Conservation (phyloP, 2,888 invertebrate genomes). For the Meiosimyza decipiens region DNA sequence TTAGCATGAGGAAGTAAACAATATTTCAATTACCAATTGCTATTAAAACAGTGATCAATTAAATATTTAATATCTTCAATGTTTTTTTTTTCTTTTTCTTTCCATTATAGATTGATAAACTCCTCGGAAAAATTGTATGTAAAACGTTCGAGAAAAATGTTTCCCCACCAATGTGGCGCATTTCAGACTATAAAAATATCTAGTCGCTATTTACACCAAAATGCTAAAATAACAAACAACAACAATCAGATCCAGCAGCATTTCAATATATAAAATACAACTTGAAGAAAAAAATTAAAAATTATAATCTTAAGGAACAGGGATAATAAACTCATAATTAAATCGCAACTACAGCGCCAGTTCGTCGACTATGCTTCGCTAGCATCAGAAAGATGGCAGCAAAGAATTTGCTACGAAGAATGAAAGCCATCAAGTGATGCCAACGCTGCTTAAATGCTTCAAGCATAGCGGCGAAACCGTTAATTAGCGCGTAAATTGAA, state of each 20-base stretch:
- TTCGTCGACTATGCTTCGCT: not conserved
- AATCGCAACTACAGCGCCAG: not conserved
- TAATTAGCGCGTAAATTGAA: constrained; percentile 20
- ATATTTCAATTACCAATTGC: too few relatives aligned
- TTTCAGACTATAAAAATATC: constrained; percentile 15
- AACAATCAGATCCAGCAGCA: constrained; percentile 1
- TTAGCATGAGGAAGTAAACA: too few relatives aligned
- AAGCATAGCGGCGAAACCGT: not conserved
- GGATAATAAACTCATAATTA: constrained; percentile 25
- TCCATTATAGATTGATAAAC: not conserved
- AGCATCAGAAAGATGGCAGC: not conserved
- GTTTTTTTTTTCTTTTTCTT: not conserved
- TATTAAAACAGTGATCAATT: too few relatives aligned
- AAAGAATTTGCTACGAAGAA: not conserved
- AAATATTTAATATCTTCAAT: too few relatives aligned
- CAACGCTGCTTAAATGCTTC: not conserved
- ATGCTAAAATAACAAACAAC: constrained; percentile 18
- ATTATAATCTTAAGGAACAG: constrained; percentile 11
- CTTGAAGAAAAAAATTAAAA: not conserved
- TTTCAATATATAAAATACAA: not conserved
- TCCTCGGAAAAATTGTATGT: not conserved
- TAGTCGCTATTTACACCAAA: constrained; percentile 11
- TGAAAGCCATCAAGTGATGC: not conserved
- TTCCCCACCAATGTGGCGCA: constrained; percentile 23
- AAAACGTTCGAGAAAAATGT: constrained; percentile 1